These are phyloP conservation scores for Enteromius thamalakanensis DNA, from an alignment of 2,797 vertebrate species.

Conservation along the genomic window DNA sequence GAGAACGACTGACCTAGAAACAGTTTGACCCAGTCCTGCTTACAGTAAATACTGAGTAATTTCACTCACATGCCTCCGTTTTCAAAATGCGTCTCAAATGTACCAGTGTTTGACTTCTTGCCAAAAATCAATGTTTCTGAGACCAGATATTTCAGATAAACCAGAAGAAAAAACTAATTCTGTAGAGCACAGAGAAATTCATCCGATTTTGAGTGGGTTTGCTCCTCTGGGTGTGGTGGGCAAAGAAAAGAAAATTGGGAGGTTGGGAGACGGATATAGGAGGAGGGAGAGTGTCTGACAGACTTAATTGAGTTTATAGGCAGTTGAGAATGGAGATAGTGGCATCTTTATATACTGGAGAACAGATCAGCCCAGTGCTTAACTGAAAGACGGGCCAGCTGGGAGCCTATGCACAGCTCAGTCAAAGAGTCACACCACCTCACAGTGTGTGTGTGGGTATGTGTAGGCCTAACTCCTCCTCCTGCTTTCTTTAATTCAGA, in stretches of 20 bases:
- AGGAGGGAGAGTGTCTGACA: conserved; percentile 54
- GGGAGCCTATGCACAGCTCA: conserved; percentile 55
- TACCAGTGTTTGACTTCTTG: background rate
- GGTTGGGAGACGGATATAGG: conserved; percentile 41
- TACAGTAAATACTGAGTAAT: background rate
- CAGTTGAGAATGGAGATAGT: conserved; percentile 61
- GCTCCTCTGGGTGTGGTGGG: background rate
- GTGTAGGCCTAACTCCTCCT: conserved; percentile 43
- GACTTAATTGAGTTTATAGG: conserved; percentile 60
- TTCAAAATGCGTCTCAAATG: background rate
- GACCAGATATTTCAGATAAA: background rate
- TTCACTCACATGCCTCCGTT: conserved; percentile 29
- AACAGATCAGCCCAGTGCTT: conserved; percentile 56
- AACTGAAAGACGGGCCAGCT: conserved; percentile 63
- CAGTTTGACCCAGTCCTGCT: conserved; percentile 5
- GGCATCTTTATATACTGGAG: conserved; percentile 60
- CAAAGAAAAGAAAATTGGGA: background rate
- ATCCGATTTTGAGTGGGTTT: background rate
- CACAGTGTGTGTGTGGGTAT: conserved; percentile 2
- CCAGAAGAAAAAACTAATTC: background rate
- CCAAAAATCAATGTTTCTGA: background rate
- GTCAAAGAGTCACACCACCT: conserved; percentile 46
- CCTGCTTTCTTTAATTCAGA: conserved; percentile 15
- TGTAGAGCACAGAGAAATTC: background rate
- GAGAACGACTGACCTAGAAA: background rate